Evolutionary conservation across 2,888 invertebrate genomes (phyloP).

Genomic region (Tipula confusa): DNA sequence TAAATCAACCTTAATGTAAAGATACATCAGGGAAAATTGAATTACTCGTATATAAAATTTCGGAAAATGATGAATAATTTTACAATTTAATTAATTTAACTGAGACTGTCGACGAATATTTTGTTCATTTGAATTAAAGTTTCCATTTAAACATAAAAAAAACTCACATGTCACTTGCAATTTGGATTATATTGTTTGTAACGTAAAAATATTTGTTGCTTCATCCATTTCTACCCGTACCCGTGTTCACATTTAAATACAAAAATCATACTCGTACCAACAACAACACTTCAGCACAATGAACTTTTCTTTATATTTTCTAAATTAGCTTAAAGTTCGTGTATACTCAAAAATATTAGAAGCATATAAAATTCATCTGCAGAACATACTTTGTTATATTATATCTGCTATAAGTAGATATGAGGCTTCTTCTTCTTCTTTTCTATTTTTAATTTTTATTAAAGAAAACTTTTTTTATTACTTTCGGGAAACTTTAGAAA

Average conservation of each 20-base stretch:
- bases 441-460: background rate
- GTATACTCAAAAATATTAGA: background rate
- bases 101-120: too few relatives aligned
- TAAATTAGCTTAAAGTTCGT: background rate
- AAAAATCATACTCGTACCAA: background rate
- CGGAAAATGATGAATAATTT: too few relatives aligned
- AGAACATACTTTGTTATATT: background rate
- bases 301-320: background rate
- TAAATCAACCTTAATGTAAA: too few relatives aligned
- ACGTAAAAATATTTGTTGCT: background rate
- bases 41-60: too few relatives aligned
- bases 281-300: background rate
- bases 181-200: background rate
- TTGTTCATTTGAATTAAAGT: too few relatives aligned
- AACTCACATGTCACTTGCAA: background rate
- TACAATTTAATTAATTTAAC: too few relatives aligned
- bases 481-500: background rate
- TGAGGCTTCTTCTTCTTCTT: background rate
- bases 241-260: background rate
- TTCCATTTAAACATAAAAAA: too few relatives aligned
- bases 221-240: background rate
- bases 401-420: background rate
- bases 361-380: background rate
- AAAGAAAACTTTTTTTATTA: conserved; percentile 4
- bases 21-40: too few relatives aligned